Evolutionary conservation across 1,140 invertebrate genomes (phyloP), one percentile per base, ranked within the genome.

Genomic region (Trigoniulus corallinus): DNA sequence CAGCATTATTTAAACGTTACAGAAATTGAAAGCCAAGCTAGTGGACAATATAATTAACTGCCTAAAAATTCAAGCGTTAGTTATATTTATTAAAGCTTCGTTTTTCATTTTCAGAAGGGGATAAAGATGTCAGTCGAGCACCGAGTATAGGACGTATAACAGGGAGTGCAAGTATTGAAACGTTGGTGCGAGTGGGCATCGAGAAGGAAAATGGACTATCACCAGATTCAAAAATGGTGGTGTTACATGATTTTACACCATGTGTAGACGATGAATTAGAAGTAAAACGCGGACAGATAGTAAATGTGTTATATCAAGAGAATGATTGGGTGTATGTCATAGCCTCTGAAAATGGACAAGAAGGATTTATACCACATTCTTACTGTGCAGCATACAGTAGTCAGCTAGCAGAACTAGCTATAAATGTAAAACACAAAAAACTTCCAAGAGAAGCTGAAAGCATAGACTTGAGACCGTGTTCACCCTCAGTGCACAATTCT

Each of bases 291-390:
- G 80, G 80, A 51, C 64, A 84, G 74, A 78, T 91, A 58, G 88
- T 93, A 1, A 91, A 91, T 69, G 80, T 93, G 48, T 67, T 95
- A 49, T 95, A 95, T 65, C 73, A 88, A 58, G 89, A 95, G 64
- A 93, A 94, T 64, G 91, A 94, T 61, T 95, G 91, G 91, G 85
- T 92, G 1, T 94, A 94, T 71, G 87, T 94, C 0, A 89, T 93
- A 62, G 80, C 84, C 1, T 7, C 29, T 34, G 83, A 87, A 44
- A 84, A 82, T 25, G 70, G 84, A 49, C 77, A 84, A 64, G 88
- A 94, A 68, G 91, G 91, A 1, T 96, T 94, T 60, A 91, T 95
- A 57, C 91, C 91, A 10, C 83, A 89, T 62, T 89, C 87, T 0
- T 93, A 93, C 64, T 91, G 87, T 66, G 82, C 84, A 0, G 84